Evolutionary conservation across 2,888 invertebrate species (phyloP).

Genomic region (Thalpophila matura): DNA sequence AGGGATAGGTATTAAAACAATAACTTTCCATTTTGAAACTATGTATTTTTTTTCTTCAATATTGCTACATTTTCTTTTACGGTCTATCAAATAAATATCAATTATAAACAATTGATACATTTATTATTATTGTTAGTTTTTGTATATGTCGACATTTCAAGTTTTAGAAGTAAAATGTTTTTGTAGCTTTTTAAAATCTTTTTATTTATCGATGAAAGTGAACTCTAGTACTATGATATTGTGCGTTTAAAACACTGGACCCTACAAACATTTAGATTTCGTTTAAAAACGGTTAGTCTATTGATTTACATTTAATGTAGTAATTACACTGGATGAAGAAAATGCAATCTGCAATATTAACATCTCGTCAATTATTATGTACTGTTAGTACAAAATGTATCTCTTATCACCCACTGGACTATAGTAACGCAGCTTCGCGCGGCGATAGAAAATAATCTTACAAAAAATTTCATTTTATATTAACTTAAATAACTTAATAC

Average conservation of each 20-base stretch:
- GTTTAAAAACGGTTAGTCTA: constrained; percentile 88
- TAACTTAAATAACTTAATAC: constrained; percentile 91
- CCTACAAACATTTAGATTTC: constrained; percentile 90
- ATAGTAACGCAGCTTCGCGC: constrained; percentile 74
- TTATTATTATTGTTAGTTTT: constrained; percentile 87
- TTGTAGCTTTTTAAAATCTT: constrained; percentile 81
- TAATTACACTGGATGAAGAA: constrained; percentile 88
- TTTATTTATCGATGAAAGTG: constrained; percentile 85
- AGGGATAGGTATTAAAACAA: constrained; percentile 74
- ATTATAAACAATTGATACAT: constrained; percentile 90
- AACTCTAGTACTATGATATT: constrained; percentile 89
- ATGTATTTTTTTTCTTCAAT: constrained; percentile 88
- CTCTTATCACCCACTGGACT: constrained; percentile 80
- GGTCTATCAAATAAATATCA: constrained; percentile 90
- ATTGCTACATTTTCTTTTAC: constrained; percentile 89
- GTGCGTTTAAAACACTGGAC: constrained; percentile 90
- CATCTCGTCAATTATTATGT: constrained; percentile 74
- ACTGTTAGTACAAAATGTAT: constrained; percentile 78
- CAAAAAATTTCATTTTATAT: constrained; percentile 89
- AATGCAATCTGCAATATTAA: constrained; percentile 82
- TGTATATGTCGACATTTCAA: constrained; percentile 85
- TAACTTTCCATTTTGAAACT: constrained; percentile 85
- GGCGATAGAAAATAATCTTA: constrained; percentile 87
- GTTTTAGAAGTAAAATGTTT: constrained; percentile 85
- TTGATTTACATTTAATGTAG: constrained; percentile 87